Evolutionary conservation across 2,888 invertebrate genomes (phyloP).

Genomic region (Drosophila mulleri): DNA sequence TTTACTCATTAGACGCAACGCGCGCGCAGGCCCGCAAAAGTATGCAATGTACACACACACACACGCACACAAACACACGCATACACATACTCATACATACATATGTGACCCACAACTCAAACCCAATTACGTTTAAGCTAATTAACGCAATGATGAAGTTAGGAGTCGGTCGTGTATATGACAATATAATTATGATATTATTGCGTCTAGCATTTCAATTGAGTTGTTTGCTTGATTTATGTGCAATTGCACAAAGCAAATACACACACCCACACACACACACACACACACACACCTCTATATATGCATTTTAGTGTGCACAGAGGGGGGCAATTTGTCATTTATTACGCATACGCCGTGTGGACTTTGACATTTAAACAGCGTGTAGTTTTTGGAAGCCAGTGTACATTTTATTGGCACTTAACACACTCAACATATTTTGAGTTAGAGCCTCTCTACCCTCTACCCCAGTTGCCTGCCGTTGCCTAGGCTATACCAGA

Average conservation of each 20-base stretch:
- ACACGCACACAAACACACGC: not conserved
- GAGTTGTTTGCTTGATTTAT: slow-evolving; percentile 76
- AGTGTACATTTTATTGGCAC: slow-evolving; percentile 67
- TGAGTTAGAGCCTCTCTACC: not conserved
- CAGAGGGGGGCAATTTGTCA: slow-evolving; percentile 58
- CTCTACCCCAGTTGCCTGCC: too few relatives aligned
- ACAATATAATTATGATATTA: slow-evolving; percentile 72
- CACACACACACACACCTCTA: slow-evolving; percentile 17
- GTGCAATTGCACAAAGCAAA: slow-evolving; percentile 73
- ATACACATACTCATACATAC: not conserved
- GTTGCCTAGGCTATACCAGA: slow-evolving; percentile 12
- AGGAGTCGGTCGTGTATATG: slow-evolving; percentile 23
- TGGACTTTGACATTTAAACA: slow-evolving; percentile 68
- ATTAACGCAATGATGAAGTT: slow-evolving; percentile 11
- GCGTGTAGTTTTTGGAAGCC: slow-evolving; percentile 55
- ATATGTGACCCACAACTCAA: not conserved
- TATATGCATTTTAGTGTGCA: slow-evolving; percentile 9
- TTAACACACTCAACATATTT: slow-evolving; percentile 63
- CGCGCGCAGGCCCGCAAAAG: slow-evolving; percentile 30
- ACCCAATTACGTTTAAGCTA: slow-evolving; percentile 13
- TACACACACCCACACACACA: slow-evolving; percentile 30
- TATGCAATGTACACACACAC: slow-evolving; percentile 6
- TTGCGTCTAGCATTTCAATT: slow-evolving; percentile 73
- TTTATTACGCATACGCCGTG: slow-evolving; percentile 71
- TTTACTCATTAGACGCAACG: slow-evolving; percentile 73